A percentile compares a stretch with the other conserved stretches of the same genome.
Evolutionary conservation across 2,113 vertebrate species (phyloP).

Genomic region (Glaucidium brasilianum): DNA sequence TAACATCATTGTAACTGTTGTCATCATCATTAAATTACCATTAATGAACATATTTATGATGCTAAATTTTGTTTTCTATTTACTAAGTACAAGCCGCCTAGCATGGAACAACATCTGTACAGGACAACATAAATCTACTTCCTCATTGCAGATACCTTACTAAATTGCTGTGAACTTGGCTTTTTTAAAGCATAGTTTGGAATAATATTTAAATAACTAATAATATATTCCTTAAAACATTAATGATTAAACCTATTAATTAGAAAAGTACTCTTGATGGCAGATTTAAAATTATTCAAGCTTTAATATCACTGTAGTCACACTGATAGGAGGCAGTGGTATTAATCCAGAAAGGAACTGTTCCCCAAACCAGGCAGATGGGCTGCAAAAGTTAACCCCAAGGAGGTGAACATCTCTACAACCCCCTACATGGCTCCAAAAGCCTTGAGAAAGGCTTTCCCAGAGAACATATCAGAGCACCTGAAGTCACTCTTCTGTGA

Average conservation of each 20-base stretch:
- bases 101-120: background rate
- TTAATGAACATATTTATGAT: background rate
- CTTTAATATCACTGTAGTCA: background rate
- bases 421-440: background rate
- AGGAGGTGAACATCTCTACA: background rate
- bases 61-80: background rate
- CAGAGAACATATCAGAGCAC: background rate
- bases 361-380: background rate
- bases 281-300: background rate
- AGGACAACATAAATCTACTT: background rate
- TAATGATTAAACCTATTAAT: background rate
- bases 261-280: background rate
- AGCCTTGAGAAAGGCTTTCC: background rate
- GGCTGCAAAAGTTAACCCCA: background rate
- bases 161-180: background rate
- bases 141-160: background rate
- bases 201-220: background rate
- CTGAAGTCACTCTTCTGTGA: background rate
- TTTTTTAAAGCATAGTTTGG: background rate
- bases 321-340: background rate
- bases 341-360: background rate
- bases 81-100: background rate
- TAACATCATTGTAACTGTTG: background rate
- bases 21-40: background rate
- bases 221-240: background rate